These are phyloP conservation scores for Discoglossus pictus DNA, from an alignment of 2,797 vertebrate species.

Conservation along the genomic window DNA sequence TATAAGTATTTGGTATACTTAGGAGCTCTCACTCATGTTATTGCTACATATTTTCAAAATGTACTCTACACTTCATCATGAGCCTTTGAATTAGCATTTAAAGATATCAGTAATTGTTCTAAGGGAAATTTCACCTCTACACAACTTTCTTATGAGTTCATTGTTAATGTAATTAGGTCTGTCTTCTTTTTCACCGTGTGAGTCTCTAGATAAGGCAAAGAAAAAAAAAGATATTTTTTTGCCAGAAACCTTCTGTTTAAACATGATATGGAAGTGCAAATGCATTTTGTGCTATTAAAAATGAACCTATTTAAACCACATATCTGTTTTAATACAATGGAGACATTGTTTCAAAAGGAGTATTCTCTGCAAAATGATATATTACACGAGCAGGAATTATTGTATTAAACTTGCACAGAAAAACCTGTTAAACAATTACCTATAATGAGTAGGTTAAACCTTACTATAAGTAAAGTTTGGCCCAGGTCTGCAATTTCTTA, in stretches of 20 bases:
- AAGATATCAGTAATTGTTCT: slow-evolving; percentile 68
- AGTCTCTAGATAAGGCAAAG: slow-evolving; percentile 66
- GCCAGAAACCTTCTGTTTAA: slow-evolving; percentile 68
- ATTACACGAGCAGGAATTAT: slow-evolving; percentile 17
- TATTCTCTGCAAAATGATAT: slow-evolving; percentile 51
- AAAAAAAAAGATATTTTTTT: slow-evolving; percentile 60
- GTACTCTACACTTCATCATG: slow-evolving; percentile 51
- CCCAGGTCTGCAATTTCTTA: too few relatives aligned
- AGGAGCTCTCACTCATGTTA: slow-evolving; percentile 53
- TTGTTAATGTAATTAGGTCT: slow-evolving; percentile 68
- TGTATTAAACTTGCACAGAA: too few relatives aligned
- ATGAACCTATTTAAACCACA: slow-evolving; percentile 67
- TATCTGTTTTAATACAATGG: slow-evolving; percentile 60
- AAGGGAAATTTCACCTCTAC: slow-evolving; percentile 66
- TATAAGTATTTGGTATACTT: slow-evolving; percentile 56
- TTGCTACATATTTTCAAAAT: slow-evolving; percentile 59
- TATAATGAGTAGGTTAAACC: too few relatives aligned
- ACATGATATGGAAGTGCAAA: slow-evolving; percentile 65
- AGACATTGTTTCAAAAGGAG: slow-evolving; percentile 54
- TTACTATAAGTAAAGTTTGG: too few relatives aligned
- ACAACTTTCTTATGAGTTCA: slow-evolving; percentile 58
- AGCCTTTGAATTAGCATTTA: slow-evolving; percentile 60
- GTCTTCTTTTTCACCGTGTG: slow-evolving; percentile 61
- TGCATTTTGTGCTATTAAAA: slow-evolving; percentile 65
- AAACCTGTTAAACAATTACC: too few relatives aligned